These are phyloP conservation scores for Tragelaphus imberbis DNA, from an alignment of 2,113 vertebrate genomes.

Conservation along the genomic window DNA sequence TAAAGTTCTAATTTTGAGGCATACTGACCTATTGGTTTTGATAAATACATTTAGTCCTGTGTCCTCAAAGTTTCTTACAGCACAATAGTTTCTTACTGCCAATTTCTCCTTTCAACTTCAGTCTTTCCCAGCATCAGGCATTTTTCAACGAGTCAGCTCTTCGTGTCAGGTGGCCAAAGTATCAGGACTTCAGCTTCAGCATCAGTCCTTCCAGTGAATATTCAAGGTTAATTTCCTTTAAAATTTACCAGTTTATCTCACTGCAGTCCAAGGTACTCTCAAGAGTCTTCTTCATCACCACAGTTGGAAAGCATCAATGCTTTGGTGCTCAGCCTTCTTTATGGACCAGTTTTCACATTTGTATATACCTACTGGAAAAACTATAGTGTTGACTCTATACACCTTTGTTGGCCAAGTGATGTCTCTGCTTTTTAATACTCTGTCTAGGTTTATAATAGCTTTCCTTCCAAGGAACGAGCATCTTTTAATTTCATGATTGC, in stretches of 20 bases:
- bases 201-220: not conserved
- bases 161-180: not conserved
- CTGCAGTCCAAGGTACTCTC: not conserved
- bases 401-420: not conserved
- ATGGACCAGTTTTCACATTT: not conserved
- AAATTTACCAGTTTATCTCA: not conserved
- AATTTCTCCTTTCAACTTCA: not conserved
- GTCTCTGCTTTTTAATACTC: not conserved
- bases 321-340: not conserved
- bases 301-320: not conserved
- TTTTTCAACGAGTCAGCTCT: not conserved
- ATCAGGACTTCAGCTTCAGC: not conserved
- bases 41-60: not conserved
- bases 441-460: not conserved
- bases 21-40: not conserved
- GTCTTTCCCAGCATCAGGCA: not conserved
- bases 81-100: not conserved
- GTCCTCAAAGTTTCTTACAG: not conserved
- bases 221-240: not conserved
- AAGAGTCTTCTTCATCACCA: not conserved
- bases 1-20: not conserved
- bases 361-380: not conserved
- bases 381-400: not conserved
- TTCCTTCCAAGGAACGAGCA: not conserved
- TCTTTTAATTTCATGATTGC: not conserved